These are phyloP conservation scores for Amyelois transitella DNA, from an alignment of 1,140 invertebrate species.

Conservation along the genomic window DNA sequence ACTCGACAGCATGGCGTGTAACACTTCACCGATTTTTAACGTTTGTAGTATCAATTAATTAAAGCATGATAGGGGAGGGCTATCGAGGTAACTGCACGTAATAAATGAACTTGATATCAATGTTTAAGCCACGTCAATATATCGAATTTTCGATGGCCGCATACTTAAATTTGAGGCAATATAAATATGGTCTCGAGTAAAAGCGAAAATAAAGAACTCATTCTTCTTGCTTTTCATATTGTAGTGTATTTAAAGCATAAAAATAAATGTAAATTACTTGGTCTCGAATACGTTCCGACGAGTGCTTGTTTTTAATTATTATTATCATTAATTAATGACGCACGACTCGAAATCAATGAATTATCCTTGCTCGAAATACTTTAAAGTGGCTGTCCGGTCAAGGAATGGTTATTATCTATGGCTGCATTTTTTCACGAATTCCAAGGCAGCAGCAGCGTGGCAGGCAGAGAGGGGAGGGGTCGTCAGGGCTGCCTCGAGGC, in stretches of 20 bases:
- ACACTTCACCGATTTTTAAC: slow-evolving; percentile 48
- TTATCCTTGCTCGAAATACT: too few species aligned
- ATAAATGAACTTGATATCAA: slow-evolving; percentile 30
- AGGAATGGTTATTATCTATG: slow-evolving; percentile 37
- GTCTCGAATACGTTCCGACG: too few species aligned
- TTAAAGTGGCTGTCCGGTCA: too few species aligned
- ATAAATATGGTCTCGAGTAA: too few species aligned
- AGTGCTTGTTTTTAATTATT: too few species aligned
- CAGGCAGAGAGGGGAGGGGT: slow-evolving; percentile 27
- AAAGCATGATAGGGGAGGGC: slow-evolving; percentile 33
- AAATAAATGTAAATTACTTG: too few species aligned
- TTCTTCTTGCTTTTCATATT: too few species aligned
- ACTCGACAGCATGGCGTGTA: slow-evolving; percentile 30
- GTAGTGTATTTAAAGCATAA: too few species aligned
- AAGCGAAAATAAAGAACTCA: too few species aligned
- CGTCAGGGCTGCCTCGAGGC: slow-evolving; percentile 31
- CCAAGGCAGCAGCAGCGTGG: slow-evolving; percentile 33
- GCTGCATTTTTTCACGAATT: slow-evolving; percentile 60
- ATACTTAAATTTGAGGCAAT: not conserved
- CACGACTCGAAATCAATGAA: too few species aligned
- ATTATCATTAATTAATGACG: too few species aligned
- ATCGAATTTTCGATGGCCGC: not conserved
- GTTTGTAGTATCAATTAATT: slow-evolving; percentile 63
- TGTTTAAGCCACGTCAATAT: not conserved
- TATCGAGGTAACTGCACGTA: slow-evolving; percentile 22